Conservation (phyloP, 2,888 invertebrate species). For the Catocala nupta region DNA sequence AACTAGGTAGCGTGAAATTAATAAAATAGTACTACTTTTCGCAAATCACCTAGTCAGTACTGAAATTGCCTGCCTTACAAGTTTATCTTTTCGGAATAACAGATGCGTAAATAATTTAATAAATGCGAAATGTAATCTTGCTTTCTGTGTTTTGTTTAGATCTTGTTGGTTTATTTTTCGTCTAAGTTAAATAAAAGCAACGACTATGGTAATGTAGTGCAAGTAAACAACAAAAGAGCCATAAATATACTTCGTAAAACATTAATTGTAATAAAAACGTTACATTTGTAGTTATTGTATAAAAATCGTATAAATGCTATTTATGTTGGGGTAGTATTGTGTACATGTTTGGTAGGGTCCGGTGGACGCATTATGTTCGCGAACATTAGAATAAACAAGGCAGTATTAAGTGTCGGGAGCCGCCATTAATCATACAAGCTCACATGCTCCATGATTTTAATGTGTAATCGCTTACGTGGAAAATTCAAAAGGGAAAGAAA, state of each 20-base stretch:
- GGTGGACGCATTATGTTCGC: constrained; percentile 46
- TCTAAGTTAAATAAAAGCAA: constrained; percentile 1
- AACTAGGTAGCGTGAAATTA: constrained; percentile 17
- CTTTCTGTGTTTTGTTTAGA: constrained; percentile 8
- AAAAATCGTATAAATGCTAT: constrained; percentile 32
- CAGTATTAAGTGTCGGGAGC: constrained; percentile 61
- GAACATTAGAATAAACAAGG: constrained; percentile 61
- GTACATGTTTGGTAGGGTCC: constrained; percentile 29
- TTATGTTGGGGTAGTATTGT: constrained; percentile 28
- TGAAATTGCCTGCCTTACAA: constrained; percentile 4
- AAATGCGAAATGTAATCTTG: constrained; percentile 16
- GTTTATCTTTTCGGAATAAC: constrained; percentile 10
- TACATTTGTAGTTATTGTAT: constrained; percentile 25
- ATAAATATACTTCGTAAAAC: background rate
- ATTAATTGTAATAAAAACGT: constrained; percentile 32
- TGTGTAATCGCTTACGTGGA: constrained; percentile 61
- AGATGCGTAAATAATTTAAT: constrained; percentile 29
- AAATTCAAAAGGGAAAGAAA: constrained; percentile 57
- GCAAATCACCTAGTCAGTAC: constrained; percentile 9
- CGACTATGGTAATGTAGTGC: constrained; percentile 17
- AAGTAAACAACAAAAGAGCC: constrained; percentile 23
- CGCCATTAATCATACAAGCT: constrained; percentile 67
- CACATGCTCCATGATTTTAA: constrained; percentile 62
- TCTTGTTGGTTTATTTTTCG: constrained; percentile 11
- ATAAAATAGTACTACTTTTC: constrained; percentile 13